Percentiles rank a stretch among this genome's conserved stretches.
phyloP scores from a whole-genome alignment of 2,888 invertebrate genomes.

The Tipula lateralis region DNA sequence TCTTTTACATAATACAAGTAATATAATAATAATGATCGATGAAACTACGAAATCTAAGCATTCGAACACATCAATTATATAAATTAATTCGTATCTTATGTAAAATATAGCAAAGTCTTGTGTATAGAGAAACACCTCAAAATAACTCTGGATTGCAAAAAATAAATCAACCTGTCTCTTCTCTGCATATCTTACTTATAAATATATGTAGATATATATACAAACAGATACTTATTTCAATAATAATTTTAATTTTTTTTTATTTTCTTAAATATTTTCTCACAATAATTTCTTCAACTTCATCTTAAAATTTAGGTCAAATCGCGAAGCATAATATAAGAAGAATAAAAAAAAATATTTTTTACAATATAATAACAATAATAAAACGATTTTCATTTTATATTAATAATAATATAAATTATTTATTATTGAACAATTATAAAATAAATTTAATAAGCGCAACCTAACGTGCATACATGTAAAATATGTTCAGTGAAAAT shows the following conservation, averaged over 20 bases:
- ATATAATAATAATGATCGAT: not conserved
- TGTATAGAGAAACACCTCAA: not conserved
- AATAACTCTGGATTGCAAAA: not conserved
- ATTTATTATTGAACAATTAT: constrained; percentile 16
- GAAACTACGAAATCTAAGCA: not conserved
- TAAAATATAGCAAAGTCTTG: not conserved
- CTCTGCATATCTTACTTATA: not conserved
- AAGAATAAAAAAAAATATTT: not conserved
- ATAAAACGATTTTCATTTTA: not conserved
- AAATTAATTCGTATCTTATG: not conserved
- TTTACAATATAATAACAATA: constrained; percentile 7
- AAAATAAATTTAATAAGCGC: not conserved
- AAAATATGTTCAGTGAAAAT: not conserved
- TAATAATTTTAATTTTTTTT: not conserved
- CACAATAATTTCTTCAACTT: constrained; percentile 11
- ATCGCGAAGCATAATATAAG: not conserved
- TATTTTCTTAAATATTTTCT: constrained; percentile 1
- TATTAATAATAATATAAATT: constrained; percentile 19
- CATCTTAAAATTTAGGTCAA: constrained; percentile 9
- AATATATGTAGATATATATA: not conserved
- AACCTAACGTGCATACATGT: not conserved
- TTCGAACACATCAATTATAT: not conserved
- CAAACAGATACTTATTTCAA: not conserved
- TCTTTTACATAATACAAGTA: not conserved
- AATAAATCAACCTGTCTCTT: not conserved